A percentile compares a stretch with the other conserved stretches of the same genome.
phyloP scores from a whole-genome alignment of 2,797 vertebrate species.

The Platyrinchus mystaceus region DNA sequence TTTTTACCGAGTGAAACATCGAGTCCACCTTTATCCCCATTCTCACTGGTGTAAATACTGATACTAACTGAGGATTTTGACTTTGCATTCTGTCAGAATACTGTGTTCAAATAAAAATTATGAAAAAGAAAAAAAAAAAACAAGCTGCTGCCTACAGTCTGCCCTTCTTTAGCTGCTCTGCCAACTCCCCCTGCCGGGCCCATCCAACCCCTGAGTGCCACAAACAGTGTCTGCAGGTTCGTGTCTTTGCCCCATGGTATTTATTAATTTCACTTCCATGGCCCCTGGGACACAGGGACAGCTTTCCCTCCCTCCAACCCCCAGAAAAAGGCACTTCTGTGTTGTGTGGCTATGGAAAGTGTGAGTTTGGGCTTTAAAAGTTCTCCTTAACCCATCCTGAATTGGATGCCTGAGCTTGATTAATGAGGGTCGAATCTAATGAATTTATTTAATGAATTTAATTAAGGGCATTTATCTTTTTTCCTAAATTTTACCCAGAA shows the following conservation, averaged over 20 bases:
- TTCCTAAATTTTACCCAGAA: not conserved
- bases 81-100: conserved; percentile 93
- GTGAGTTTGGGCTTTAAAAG: not conserved
- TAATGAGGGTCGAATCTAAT: not conserved
- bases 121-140: conserved; percentile 60
- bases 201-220: not conserved
- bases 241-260: not conserved
- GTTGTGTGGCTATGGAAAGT: not conserved
- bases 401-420: not conserved
- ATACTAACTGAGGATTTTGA: conserved; percentile 90
- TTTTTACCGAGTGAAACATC: conserved; percentile 89
- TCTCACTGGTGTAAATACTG: conserved; percentile 95
- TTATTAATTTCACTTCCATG: not conserved
- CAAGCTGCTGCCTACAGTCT: not conserved
- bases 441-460: not conserved
- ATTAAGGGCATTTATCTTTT: not conserved
- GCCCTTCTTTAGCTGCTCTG: conserved; percentile 12
- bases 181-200: no score
- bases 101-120: conserved; percentile 94
- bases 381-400: not conserved
- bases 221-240: not conserved
- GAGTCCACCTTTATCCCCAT: conserved; percentile 83
- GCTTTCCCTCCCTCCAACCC: no score
- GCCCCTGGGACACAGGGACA: no score
- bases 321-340: not conserved